phyloP scores from a whole-genome alignment of 2,113 vertebrate genomes.

The Chlamydotis undulata region DNA sequence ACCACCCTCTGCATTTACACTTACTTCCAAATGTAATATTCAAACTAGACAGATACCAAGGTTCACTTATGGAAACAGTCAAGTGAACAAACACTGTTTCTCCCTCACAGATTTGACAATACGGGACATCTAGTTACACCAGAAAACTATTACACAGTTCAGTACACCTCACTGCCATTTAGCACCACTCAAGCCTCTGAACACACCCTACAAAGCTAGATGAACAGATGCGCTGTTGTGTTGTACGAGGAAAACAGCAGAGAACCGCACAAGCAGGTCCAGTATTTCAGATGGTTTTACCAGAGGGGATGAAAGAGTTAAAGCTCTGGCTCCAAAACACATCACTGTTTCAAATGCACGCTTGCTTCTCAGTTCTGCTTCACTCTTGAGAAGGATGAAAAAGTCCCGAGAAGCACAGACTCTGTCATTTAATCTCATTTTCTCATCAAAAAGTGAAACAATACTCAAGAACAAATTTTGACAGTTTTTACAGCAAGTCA shows the following conservation, averaged over 20 bases:
- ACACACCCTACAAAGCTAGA: not conserved
- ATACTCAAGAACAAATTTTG: slow-evolving; percentile 14
- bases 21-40: not conserved
- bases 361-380: not conserved
- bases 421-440: not conserved
- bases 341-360: not conserved
- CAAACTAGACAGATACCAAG: not conserved
- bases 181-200: not conserved
- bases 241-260: not conserved
- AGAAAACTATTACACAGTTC: not conserved
- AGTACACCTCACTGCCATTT: not conserved
- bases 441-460: slow-evolving; percentile 37
- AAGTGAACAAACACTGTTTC: not conserved
- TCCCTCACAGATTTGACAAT: not conserved
- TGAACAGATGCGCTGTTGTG: not conserved
- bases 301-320: not conserved
- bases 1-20: not conserved
- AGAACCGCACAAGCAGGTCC: not conserved
- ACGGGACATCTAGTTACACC: not conserved
- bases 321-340: not conserved
- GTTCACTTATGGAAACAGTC: not conserved
- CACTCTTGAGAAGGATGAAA: not conserved
- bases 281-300: not conserved
- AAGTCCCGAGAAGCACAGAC: not conserved
- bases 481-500: slow-evolving; percentile 4